Percentiles rank a stretch among this genome's conserved stretches.
Conservation (phyloP, 2,888 invertebrate genomes). For the Lampropteryx suffumata region DNA sequence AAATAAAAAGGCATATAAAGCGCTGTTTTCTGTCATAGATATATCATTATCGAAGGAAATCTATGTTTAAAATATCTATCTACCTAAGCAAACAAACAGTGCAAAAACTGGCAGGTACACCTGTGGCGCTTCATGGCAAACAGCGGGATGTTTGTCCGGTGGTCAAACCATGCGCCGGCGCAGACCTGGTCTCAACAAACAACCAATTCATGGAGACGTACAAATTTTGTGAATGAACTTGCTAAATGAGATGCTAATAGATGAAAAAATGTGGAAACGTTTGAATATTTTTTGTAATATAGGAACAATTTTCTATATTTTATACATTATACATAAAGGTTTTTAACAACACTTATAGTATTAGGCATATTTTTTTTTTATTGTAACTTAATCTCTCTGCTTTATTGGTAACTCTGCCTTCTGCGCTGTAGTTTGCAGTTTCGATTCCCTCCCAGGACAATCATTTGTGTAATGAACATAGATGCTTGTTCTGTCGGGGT, state of each 20-base stretch:
- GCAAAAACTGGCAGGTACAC: conserved; percentile 68
- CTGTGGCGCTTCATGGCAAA: conserved; percentile 70
- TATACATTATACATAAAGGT: too few species aligned
- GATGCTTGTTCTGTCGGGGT: too few species aligned
- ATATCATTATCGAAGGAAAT: conserved; percentile 19
- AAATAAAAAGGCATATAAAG: background rate
- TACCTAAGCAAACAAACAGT: conserved; percentile 57
- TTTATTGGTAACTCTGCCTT: too few species aligned
- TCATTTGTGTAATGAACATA: too few species aligned
- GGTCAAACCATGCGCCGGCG: conserved; percentile 56
- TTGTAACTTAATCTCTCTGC: too few species aligned
- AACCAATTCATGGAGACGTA: conserved; percentile 44
- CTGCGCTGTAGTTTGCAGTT: too few species aligned
- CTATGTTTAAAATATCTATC: conserved; percentile 43
- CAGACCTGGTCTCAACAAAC: conserved; percentile 59
- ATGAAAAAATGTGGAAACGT: background rate
- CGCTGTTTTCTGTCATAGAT: background rate
- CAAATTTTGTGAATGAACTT: conserved; percentile 60
- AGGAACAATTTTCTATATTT: too few species aligned
- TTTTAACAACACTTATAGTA: too few species aligned
- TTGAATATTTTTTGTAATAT: background rate
- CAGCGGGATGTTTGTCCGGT: conserved; percentile 50
- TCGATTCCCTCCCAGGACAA: too few species aligned
- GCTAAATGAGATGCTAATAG: conserved; percentile 36
- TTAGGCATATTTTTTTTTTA: too few species aligned